These are phyloP conservation scores for Muricea muricata DNA, from an alignment of 92 coral and sea anemone genomes.

Conservation along the genomic window DNA sequence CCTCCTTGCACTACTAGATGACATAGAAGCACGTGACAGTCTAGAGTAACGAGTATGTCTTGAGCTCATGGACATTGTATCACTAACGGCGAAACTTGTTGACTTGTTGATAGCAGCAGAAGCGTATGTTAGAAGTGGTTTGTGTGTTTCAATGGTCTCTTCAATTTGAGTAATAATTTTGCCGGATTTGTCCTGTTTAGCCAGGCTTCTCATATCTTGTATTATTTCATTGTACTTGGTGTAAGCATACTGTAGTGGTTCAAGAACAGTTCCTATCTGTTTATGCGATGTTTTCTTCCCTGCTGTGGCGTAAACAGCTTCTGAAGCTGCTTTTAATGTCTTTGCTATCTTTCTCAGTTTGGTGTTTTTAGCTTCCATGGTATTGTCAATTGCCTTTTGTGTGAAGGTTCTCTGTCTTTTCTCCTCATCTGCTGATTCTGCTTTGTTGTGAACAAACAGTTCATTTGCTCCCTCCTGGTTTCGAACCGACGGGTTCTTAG, in stretches of 20 bases:
- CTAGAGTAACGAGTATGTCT: conserved; percentile 33
- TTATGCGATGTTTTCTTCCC: background rate
- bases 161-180: background rate
- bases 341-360: conserved; percentile 21
- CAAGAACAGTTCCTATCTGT: background rate
- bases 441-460: background rate
- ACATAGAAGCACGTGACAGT: conserved; percentile 29
- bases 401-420: conserved; percentile 42
- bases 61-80: conserved; percentile 26
- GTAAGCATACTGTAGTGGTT: conserved; percentile 24
- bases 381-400: conserved; percentile 49
- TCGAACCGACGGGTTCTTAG: background rate
- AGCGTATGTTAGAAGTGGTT: background rate
- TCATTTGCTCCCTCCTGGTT: background rate
- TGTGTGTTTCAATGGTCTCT: background rate
- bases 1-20: conserved; percentile 39
- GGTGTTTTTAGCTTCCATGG: conserved; percentile 4
- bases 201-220: background rate
- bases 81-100: background rate
- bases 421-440: conserved; percentile 4
- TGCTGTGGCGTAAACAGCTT: background rate
- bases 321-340: conserved; percentile 16
- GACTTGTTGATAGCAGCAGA: background rate
- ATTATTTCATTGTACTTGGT: conserved; percentile 4
- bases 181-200: conserved; percentile 47